Conservation (phyloP, 2,888 invertebrate species). For the Drosophila parthenogenetica region DNA sequence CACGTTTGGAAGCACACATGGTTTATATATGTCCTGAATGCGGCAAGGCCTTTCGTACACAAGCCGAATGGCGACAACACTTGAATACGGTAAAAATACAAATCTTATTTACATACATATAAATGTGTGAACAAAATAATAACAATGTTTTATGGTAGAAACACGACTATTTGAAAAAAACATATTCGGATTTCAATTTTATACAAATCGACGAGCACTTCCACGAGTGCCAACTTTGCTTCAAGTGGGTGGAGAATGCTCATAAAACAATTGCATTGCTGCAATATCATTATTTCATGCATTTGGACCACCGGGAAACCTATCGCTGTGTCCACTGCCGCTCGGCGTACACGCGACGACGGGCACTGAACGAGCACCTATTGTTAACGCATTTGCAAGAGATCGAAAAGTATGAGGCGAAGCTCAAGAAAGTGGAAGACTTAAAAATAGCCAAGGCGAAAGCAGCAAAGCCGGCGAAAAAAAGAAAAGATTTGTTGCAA, state of each 20-base stretch:
- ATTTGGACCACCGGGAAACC: conserved; percentile 73
- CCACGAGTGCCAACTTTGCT: conserved; percentile 79
- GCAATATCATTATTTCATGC: conserved; percentile 81
- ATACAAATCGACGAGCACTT: conserved; percentile 72
- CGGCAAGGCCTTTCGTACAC: conserved; percentile 74
- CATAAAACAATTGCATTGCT: conserved; percentile 76
- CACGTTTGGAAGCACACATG: conserved; percentile 78
- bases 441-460: conserved; percentile 5
- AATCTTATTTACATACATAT: background rate
- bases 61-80: conserved; percentile 79
- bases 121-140: background rate
- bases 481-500: conserved; percentile 70
- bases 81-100: conserved; percentile 58
- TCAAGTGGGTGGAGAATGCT: conserved; percentile 80
- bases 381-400: conserved; percentile 57
- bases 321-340: conserved; percentile 78
- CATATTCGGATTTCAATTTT: conserved; percentile 74
- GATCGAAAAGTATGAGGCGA: conserved; percentile 59
- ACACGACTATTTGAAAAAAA: conserved; percentile 76
- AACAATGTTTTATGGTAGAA: conserved; percentile 33
- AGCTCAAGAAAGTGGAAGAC: conserved; percentile 52
- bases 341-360: conserved; percentile 70
- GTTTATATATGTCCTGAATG: conserved; percentile 81
- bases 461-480: background rate
- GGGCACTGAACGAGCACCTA: conserved; percentile 72